Base-by-base conservation (phyloP, 2,888 invertebrate genomes). In the Sepioteuthis lessoniana region DNA sequence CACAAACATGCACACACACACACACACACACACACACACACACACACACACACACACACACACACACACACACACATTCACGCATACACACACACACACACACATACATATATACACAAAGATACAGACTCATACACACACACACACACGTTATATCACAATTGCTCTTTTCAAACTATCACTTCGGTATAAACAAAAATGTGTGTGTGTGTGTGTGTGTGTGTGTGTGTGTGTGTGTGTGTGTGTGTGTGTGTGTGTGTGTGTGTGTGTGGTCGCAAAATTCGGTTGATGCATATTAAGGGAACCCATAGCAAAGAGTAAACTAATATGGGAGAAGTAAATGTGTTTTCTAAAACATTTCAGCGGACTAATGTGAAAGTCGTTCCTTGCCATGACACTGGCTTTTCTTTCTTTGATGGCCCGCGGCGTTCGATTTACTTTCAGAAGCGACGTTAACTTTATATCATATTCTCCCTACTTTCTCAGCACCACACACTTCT, bases 261-360 rank as follows among this genome's bases (percentile, higher is more conserved):
- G 76, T 76, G 76, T n/a, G 76, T 76, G 76, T 2, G 76, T 35
- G 35, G 1, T 16, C 8, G n/a, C 13, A n/a, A n/a, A 35, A 76
- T 76, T 76, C n/a, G 13, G 13, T 76, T n/a, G n/a, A 76, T 76
- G 76, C n/a, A 16, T 76, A 76, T n/a, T 76, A 76, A 76, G 76
- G n/a, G 13, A n/a, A n/a, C n/a, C 76, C n/a, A n/a, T 76, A n/a
- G n/a, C n/a, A 76, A 76, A 76, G n/a, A 76, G n/a, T 76, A 76
- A 76, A 76, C 76, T 76, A 76, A n/a, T 76, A 76, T n/a, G n/a
- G n/a, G n/a, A 76, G 76, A 76, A 16, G 76, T 13, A 76, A 76
- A 76, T 76, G 76, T 76, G 76, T 76, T 76, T 76, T n/a, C 76
- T 35, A n/a, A 76, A 76, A 76, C n/a, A 76, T n/a, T 76, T 76